Conservation (phyloP, 2,113 vertebrate species). For the Nycticebus coucang region DNA sequence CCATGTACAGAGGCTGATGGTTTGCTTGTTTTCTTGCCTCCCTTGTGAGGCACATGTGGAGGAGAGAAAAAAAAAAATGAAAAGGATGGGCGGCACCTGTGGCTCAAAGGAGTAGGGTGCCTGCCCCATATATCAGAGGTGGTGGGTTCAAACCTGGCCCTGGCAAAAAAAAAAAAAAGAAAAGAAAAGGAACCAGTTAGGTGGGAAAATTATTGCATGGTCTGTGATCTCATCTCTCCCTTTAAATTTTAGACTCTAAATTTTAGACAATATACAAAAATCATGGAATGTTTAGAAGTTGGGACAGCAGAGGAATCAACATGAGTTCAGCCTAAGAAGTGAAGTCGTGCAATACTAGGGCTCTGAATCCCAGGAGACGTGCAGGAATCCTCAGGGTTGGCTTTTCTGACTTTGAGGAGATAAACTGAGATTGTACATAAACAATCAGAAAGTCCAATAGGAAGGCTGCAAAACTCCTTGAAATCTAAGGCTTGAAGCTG, state of each 20-base stretch:
- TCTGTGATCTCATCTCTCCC: not conserved
- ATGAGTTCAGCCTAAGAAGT: not conserved
- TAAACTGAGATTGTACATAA: not conserved
- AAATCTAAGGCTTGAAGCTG: not conserved
- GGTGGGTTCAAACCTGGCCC: too few species aligned
- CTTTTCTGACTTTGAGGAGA: not conserved
- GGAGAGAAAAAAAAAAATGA: not conserved
- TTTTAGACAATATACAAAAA: not conserved
- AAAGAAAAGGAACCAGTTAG: not conserved
- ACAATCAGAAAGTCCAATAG: too few species aligned
- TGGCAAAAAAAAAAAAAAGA: not conserved
- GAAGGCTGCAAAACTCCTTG: not conserved
- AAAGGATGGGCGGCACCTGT: too few species aligned
- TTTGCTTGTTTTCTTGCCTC: not conserved
- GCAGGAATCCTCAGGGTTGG: not conserved
- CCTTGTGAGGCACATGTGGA: not conserved
- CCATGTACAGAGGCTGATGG: not conserved
- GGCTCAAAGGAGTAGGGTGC: too few species aligned
- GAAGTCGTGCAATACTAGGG: not conserved
- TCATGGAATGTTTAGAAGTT: not conserved
- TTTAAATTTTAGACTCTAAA: not conserved
- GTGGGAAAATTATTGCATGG: not conserved
- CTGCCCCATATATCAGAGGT: too few species aligned
- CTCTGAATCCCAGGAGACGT: not conserved
- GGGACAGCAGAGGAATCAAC: not conserved